Base-by-base conservation (phyloP, 2,113 vertebrate genomes). In the Prunella fulvescens region DNA sequence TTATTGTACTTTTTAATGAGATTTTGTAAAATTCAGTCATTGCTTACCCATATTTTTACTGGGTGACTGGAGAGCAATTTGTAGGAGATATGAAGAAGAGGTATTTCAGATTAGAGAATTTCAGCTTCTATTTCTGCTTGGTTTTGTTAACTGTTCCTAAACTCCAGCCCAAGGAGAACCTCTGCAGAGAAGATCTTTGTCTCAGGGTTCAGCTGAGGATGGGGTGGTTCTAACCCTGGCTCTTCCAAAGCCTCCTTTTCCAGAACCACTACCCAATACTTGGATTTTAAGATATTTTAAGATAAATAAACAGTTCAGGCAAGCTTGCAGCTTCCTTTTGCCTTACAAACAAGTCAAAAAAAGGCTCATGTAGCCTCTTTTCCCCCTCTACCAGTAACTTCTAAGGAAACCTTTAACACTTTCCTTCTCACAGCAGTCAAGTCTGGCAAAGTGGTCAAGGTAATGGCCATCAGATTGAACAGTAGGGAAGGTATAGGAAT, bases 401-500 rank as follows among this genome's bases (percentile, higher is more conserved):
- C 54, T 22, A 6, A 90, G 93, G 90, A 91, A 93, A 54, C 73
- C n/a, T 24, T 95, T 97, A 88, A 93, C 86, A 51, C 95, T 89
- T 91, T 90, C 47, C 56, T 39, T 72, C 62, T 81, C 77, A 5
- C 79, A 93, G 95, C 74, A 57, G 57, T 89, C 76, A n/a, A 14
- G 77, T 15, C 70, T 40, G 67, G 74, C 87, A 92, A 81, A 92
- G 81, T 72, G 89, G 94, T 92, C 95, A 93, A 96, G 94, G 87
- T 81, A 83, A 93, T 91, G 83, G 39, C 86, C 95, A 82, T 96
- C 95, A 90, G 92, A 96, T 88, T 95, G 96, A 96, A 54, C 95
- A 96, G 88, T 91, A 73, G 89, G 90, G 90, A 96, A 96, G 96
- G 86, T 96, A 53, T 77, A 92, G 14, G 90, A 97, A 92, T 97